A percentile compares a stretch with the other conserved stretches of the same genome.
Evolutionary conservation across 2,797 vertebrate species (phyloP).

Genomic region (Typhlichthys eigenmanni): DNA sequence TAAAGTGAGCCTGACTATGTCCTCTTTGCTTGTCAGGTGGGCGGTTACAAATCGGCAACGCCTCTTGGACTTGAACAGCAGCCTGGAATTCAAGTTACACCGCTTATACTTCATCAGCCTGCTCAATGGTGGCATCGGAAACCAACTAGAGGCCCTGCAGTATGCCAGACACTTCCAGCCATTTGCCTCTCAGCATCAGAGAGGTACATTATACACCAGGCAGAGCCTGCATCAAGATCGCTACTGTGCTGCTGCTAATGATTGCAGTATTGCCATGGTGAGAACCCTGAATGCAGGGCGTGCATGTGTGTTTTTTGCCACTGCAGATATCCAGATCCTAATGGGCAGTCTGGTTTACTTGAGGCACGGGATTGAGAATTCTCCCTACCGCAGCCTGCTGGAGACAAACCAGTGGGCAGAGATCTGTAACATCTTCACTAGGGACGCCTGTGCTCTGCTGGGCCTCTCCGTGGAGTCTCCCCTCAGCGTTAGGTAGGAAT

Average conservation of each 20-base stretch:
- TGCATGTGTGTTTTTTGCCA: slow-evolving; percentile 7
- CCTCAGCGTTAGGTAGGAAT: slow-evolving; percentile 85
- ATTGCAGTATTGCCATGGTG: neutral
- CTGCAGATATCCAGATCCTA: slow-evolving; percentile 89
- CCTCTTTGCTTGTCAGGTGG: slow-evolving; percentile 74
- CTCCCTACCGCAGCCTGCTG: slow-evolving; percentile 86
- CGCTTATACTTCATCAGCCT: slow-evolving; percentile 89
- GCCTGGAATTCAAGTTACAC: slow-evolving; percentile 89
- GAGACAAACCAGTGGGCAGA: slow-evolving; percentile 90
- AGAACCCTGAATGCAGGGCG: neutral
- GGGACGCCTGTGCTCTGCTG: slow-evolving; percentile 87
- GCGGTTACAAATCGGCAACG: slow-evolving; percentile 86
- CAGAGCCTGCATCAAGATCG: neutral
- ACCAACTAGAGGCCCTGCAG: slow-evolving; percentile 88
- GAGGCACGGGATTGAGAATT: slow-evolving; percentile 88
- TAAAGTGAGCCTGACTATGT: neutral
- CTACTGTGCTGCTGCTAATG: neutral
- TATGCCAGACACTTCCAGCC: slow-evolving; percentile 91
- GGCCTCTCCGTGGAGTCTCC: slow-evolving; percentile 92
- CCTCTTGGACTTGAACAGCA: slow-evolving; percentile 88
- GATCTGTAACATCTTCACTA: slow-evolving; percentile 91
- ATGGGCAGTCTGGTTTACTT: slow-evolving; percentile 92
- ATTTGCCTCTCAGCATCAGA: slow-evolving; percentile 87
- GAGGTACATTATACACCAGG: slow-evolving; percentile 68
- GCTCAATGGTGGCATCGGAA: slow-evolving; percentile 83